Conservation (phyloP, 2,888 invertebrate genomes). For the Mythimna pallens region DNA sequence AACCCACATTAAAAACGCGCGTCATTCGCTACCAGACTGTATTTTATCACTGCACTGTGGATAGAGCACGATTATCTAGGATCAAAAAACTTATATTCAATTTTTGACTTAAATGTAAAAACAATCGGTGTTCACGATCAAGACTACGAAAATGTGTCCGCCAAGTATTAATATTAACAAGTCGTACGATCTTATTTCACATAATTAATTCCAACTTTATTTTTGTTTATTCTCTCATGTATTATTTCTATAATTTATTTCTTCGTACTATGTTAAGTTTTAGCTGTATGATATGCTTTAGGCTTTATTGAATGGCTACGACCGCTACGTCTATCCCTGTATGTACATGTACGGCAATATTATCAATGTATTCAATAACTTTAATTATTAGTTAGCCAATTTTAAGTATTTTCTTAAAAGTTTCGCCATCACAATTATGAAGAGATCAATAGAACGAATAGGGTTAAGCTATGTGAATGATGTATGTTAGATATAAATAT, state of each 20-base stretch:
- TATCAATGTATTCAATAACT: slow-evolving; percentile 79
- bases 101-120: slow-evolving; percentile 59
- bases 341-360: slow-evolving; percentile 77
- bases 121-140: slow-evolving; percentile 62
- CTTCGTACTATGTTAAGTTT: slow-evolving; percentile 73
- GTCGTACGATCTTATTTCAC: slow-evolving; percentile 68
- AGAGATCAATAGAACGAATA: slow-evolving; percentile 82
- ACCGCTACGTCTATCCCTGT: slow-evolving; percentile 78
- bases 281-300: slow-evolving; percentile 87
- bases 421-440: slow-evolving; percentile 87
- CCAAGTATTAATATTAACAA: slow-evolving; percentile 69
- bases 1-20: neutral
- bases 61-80: slow-evolving; percentile 77
- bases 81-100: slow-evolving; percentile 61
- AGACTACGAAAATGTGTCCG: slow-evolving; percentile 63
- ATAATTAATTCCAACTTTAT: slow-evolving; percentile 74
- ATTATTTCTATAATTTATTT: slow-evolving; percentile 84
- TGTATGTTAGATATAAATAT: slow-evolving; percentile 83
- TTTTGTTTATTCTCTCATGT: slow-evolving; percentile 73
- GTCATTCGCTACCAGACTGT: slow-evolving; percentile 67
- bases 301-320: slow-evolving; percentile 81
- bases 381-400: slow-evolving; percentile 87
- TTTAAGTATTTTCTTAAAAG: slow-evolving; percentile 79
- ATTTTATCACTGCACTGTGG: slow-evolving; percentile 80
- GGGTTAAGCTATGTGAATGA: slow-evolving; percentile 79